Base-by-base conservation (phyloP, 2,888 invertebrate genomes). In the Melinaea menophilus region DNA sequence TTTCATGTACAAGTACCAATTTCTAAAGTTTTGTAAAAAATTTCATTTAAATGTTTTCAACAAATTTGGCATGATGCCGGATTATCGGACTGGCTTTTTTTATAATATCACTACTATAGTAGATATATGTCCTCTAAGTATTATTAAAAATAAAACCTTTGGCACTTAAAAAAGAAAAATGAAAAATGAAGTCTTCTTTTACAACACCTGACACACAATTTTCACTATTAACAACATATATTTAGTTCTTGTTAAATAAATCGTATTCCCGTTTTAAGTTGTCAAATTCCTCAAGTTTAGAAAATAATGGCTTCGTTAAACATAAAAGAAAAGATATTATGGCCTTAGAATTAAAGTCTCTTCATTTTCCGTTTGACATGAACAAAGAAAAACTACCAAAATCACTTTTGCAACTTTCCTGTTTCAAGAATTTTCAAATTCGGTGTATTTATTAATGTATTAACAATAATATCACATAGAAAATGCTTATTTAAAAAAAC, bases 291-390 rank as follows among this genome's bases (percentile, higher is more conserved):
- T 35, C 37, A 58, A 47, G 55, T 54, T 46, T 34, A 61, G 55
- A 61, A 59, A 61, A 65, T 65, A 67, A 65, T 55, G 48, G 63
- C 67, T 67, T 63, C 61, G 63, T 63, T 65, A 63, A 65, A 59
- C 63, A 63, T 59, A 67, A 67, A 67, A 65, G 65, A 65, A 56
- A 62, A 65, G 67, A 67, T 67, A 67, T 65, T 63, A 65, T 65
- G 63, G 65, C 65, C 65, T 65, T 61, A 63, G 67, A 65, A 67
- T 67, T 67, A 65, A 65, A 65, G 65, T 67, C 67, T 65, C 67
- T 65, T 67, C 65, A 67, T 67, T 65, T 65, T 61, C 67, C 65
- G 65, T 61, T 65, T 65, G 63, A 61, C 59, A 56, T 46, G 67
- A 67, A 67, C 67, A 67, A 67, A 67, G 67, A 58, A 57, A 61